Base-by-base conservation (phyloP, 1,140 invertebrate genomes). In the Colletes gigas region DNA sequence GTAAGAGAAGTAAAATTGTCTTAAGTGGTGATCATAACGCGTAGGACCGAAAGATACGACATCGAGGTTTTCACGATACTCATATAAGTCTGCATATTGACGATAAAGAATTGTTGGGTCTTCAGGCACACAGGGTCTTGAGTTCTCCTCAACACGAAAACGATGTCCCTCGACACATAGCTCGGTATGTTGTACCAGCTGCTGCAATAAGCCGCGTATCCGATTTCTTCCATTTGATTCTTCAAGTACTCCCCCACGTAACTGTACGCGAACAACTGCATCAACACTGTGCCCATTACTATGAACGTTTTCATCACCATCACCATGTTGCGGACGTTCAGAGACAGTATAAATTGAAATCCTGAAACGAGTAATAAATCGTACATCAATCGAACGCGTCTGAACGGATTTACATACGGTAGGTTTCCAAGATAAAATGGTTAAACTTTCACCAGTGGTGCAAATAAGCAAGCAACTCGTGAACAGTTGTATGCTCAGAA, bases 61-160 rank as follows among this genome's bases (percentile, higher is more conserved):
- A 83, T 50, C 21, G 84, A 85, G 4, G 83, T 79, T 72, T 79
- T 86, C 9, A 85, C 10, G 3, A 86, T 85, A 57, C 66, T 85
- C 84, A 72, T 78, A 39, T 79, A 86, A 12, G 84, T 86, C 41
- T 72, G 60, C 30, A 85, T 52, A 9, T 86, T 86, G 6, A 86
- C 30, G 0, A 75, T 39, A 9, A 86, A 63, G 3, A 75, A 72
- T 47, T 52, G 71, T 21, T 66, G 80, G 59, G 84, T 83, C 5
- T 12, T 63, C 6, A 86, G 14, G 4, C 75, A 57, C 39, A 76
- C 52, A 1, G 80, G 83, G 15, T 50, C 7, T 39, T 63, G 71
- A 55, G 80, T 9, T 0, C 30, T 72, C 80, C 79, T 82, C 9
- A 86, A 52, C 0, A 79, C 12, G 1, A 83, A 83, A 3, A 72